A percentile compares a stretch with the other conserved stretches of the same genome.
Evolutionary conservation across 2,797 vertebrate species (phyloP).

Genomic region (Muraenolepis orangiensis): DNA sequence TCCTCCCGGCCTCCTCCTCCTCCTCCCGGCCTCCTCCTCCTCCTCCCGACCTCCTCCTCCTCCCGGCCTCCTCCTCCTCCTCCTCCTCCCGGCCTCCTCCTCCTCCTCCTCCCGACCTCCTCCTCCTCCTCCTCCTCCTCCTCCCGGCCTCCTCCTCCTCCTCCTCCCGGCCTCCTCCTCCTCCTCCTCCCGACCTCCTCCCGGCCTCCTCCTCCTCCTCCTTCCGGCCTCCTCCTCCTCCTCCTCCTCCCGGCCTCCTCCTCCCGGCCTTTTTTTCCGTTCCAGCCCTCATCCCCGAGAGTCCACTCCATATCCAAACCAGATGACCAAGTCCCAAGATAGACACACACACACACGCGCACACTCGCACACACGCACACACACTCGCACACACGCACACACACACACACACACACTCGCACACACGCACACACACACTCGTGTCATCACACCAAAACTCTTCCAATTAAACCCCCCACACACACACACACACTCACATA

Average conservation of each 20-base stretch:
- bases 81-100: too few relatives aligned
- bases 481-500: background rate
- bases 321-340: slow-evolving; percentile 39
- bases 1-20: slow-evolving; percentile 18
- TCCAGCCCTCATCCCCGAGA: slow-evolving; percentile 17
- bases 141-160: background rate
- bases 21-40: background rate
- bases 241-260: background rate
- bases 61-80: too few relatives aligned
- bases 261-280: slow-evolving; percentile 9
- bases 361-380: background rate
- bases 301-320: slow-evolving; percentile 37
- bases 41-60: too few relatives aligned
- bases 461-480: slow-evolving; percentile 18
- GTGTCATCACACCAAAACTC: background rate
- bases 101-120: background rate
- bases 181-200: too few relatives aligned
- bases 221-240: too few relatives aligned
- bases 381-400: background rate
- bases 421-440: background rate
- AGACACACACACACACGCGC: background rate
- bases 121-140: slow-evolving; percentile 9
- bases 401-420: background rate
- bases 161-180: too few relatives aligned
- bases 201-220: too few relatives aligned